Evolutionary conservation across 2,113 vertebrate species (phyloP), one percentile per base, ranked within the genome.

Genomic region (Lampris incognitus): DNA sequence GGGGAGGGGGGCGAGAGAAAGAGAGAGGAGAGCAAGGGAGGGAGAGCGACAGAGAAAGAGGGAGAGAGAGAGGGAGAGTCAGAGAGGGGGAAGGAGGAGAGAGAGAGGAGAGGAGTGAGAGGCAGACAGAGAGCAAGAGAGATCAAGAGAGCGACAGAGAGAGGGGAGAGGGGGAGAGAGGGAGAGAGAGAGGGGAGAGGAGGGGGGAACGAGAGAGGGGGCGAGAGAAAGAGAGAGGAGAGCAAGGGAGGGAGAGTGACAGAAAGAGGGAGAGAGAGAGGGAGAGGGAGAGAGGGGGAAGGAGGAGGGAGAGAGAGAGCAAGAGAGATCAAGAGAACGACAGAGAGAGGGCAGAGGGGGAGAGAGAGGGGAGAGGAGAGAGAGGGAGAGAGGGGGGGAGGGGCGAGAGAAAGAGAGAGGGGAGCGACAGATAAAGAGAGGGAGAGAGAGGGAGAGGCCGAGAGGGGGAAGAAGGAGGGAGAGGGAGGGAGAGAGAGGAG

Each of bases 331-430:
- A 69, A 61, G 11, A 60, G 56, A 0, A 40, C 54, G 58, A 37
- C 58, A 42, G 9, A 0, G 9, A 0, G 81, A 65, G 2, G 62
- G 5, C 7, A 24, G 69, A 72, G 75, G 69, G 56, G 50, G 49
- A 68, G 40, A 68, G 51, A 66, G 48, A 66, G 46, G 51, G n/a
- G 24, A 72, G 75, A 72, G 56, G 50, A 70, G 36, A 74, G 58
- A 60, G 44, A 66, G 40, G 39, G 11, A 4, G 24, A 24, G 24
- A 24, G 24, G 24, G 24, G 24, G 24, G 24, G 24, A 24, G 24
- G 24, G 24, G 24, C 24, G 24, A 24, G 24, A 24, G 24, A 24
- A 24, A 24, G 24, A 24, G 52, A n/a, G 52, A 55, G 52, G 11
- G 11, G 36, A 55, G 52, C 9, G 5, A 55, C 6, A 55, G 52